These are phyloP conservation scores for Cryptocephalus moraei DNA, from an alignment of 2,888 invertebrate species.

Conservation along the genomic window DNA sequence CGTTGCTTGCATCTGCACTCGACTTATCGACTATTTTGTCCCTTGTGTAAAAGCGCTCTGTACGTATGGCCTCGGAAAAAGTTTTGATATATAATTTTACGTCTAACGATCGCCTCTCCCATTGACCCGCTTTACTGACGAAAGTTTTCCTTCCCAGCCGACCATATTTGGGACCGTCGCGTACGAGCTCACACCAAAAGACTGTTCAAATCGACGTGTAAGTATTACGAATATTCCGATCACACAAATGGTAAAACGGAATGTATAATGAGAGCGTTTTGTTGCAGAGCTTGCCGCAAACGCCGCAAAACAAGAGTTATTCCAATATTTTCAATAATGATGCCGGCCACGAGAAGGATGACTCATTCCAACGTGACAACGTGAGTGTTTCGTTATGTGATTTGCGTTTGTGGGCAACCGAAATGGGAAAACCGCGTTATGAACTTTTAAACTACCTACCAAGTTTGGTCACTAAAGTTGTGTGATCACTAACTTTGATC, in stretches of 20 bases:
- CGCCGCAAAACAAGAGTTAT: slow-evolving; percentile 40
- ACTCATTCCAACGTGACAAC: slow-evolving; percentile 34
- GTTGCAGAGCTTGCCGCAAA: slow-evolving; percentile 50
- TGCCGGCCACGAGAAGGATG: slow-evolving; percentile 30
- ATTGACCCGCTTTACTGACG: background rate
- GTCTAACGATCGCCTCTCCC: too few relatives aligned
- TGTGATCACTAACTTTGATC: too few relatives aligned
- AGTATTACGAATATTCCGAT: slow-evolving; percentile 25
- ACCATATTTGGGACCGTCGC: slow-evolving; percentile 55
- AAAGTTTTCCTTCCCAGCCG: slow-evolving; percentile 42
- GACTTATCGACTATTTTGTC: too few relatives aligned
- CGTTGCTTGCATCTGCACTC: too few relatives aligned
- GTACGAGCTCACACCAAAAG: slow-evolving; percentile 50
- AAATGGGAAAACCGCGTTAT: too few relatives aligned
- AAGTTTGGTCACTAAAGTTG: too few relatives aligned
- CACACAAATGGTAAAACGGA: too few relatives aligned
- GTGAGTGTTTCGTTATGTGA: slow-evolving; percentile 23
- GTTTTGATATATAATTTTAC: too few relatives aligned
- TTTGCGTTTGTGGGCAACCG: too few relatives aligned
- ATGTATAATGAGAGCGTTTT: background rate
- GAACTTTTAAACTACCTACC: too few relatives aligned
- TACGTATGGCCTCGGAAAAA: too few relatives aligned
- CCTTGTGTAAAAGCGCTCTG: too few relatives aligned
- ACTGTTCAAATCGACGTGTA: slow-evolving; percentile 50
- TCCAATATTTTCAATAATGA: slow-evolving; percentile 34